Percentiles rank a stretch among this genome's conserved stretches.
Conservation (phyloP, 2,888 invertebrate genomes). For the Melanophora roralis region DNA sequence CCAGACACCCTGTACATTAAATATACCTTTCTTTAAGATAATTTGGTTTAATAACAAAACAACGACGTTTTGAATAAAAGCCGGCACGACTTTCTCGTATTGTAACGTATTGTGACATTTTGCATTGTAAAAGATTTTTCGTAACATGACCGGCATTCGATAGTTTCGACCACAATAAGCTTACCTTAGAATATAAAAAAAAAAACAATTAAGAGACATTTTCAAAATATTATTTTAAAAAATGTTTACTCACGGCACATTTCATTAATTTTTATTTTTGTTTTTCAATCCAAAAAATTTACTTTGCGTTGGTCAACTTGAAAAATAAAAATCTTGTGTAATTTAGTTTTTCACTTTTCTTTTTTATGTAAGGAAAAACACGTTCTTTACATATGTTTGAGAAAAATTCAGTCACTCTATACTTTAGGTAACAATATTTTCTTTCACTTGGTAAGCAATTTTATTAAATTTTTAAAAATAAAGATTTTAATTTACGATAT, state of each 20-base stretch:
- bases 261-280: constrained; percentile 25
- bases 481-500: constrained; percentile 21
- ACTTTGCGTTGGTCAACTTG: not conserved
- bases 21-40: constrained; percentile 49
- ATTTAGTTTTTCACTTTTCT: constrained; percentile 2
- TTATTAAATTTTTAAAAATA: too few species aligned
- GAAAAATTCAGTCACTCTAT: constrained; percentile 3
- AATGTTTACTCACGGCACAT: constrained; percentile 41
- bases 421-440: not conserved
- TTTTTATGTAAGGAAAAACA: constrained; percentile 20
- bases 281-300: not conserved
- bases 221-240: not conserved
- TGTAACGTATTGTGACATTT: constrained; percentile 23
- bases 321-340: constrained; percentile 37
- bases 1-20: too few species aligned
- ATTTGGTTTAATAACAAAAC: constrained; percentile 46
- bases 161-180: constrained; percentile 28
- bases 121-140: constrained; percentile 21
- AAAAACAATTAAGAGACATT: not conserved
- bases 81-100: constrained; percentile 44
- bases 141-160: constrained; percentile 3
- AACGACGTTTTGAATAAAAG: constrained; percentile 35
- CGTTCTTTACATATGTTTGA: not conserved
- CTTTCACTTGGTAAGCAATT: not conserved
- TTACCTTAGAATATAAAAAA: constrained; percentile 32